Conservation (phyloP, 2,888 invertebrate species). For the Caenorhabditis sp. region DNA sequence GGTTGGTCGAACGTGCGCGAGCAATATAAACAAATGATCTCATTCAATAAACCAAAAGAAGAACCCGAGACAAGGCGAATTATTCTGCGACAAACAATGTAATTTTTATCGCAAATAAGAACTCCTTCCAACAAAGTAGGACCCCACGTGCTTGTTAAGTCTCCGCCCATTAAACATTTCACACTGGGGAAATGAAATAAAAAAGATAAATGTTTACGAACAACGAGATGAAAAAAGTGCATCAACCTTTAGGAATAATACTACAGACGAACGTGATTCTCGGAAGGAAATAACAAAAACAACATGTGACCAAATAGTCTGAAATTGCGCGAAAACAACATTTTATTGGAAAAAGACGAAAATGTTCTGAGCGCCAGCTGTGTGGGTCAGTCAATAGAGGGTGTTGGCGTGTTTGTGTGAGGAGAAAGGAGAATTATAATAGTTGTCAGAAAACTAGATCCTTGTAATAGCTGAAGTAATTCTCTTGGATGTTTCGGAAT, state of each 20-base stretch:
- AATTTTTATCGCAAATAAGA: neutral
- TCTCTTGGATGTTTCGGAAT: no score
- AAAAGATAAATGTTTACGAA: no score
- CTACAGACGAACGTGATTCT: neutral
- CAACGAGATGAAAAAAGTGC: neutral
- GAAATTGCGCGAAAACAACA: neutral
- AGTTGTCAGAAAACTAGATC: neutral
- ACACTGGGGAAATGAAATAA: no score
- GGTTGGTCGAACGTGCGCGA: neutral
- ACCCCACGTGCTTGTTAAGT: no score
- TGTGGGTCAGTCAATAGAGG: neutral
- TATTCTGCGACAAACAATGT: neutral
- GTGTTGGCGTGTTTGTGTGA: neutral
- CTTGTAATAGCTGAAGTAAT: no score
- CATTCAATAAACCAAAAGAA: neutral
- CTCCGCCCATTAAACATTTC: no score
- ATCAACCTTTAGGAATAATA: neutral
- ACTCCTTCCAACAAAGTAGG: neutral
- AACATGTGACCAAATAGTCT: neutral
- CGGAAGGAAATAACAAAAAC: neutral
- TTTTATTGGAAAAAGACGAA: neutral
- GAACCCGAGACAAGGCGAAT: neutral
- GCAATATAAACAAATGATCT: neutral
- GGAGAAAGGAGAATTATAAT: neutral
- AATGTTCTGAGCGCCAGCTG: neutral